Evolutionary conservation across 2,113 vertebrate species (phyloP).

Genomic region (Ornithorhynchus anatinus): DNA sequence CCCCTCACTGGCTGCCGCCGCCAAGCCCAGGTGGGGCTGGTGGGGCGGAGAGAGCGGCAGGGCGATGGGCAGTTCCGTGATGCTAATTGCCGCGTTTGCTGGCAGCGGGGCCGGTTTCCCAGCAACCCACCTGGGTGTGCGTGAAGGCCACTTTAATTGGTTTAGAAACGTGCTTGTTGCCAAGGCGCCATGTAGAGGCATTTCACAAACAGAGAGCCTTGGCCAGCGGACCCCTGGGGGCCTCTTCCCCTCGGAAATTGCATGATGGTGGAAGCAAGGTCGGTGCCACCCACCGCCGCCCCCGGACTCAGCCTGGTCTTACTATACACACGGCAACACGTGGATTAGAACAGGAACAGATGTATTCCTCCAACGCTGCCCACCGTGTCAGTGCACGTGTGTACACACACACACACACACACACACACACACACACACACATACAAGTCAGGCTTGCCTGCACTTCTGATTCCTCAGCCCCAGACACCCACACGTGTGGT

Average conservation of each 20-base stretch:
- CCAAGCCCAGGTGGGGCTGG: neutral
- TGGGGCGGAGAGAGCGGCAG: neutral
- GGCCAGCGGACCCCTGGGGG: neutral
- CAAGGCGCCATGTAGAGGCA: constrained; percentile 54
- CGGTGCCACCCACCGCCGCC: rapidly evolving
- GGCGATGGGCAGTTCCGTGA: neutral
- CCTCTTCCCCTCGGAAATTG: neutral
- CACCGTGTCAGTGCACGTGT: neutral
- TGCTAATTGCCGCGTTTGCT: constrained; percentile 30
- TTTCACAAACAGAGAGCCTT: constrained; percentile 38
- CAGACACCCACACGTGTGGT: too few species aligned
- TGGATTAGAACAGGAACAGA: neutral
- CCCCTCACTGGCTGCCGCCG: neutral
- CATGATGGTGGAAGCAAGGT: neutral
- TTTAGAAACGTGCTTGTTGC: constrained; percentile 44
- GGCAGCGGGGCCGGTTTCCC: constrained; percentile 33
- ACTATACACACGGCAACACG: neutral
- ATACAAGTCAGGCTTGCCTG: too few species aligned
- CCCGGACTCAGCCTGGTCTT: neutral
- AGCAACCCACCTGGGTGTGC: constrained; percentile 34
- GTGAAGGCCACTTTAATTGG: constrained; percentile 37
- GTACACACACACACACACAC: neutral
- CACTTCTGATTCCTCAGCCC: too few species aligned
- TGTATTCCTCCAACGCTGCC: neutral
- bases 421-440: neutral